Conservation (phyloP, 2,797 vertebrate species). For the Loriculus beryllinus region DNA sequence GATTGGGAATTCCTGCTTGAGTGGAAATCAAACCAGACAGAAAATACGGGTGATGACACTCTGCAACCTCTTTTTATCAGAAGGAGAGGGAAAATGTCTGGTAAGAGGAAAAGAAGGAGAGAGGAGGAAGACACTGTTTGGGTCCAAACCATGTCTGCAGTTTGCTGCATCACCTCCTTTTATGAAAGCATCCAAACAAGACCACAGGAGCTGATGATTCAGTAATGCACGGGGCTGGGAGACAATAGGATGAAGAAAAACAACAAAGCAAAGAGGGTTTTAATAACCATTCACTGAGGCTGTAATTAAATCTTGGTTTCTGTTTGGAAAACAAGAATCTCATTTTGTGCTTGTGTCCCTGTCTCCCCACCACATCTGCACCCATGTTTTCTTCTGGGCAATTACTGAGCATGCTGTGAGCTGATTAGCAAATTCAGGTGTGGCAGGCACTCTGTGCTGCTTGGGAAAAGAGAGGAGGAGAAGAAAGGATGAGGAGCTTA, state of each 20-base stretch:
- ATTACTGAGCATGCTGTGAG: constrained; percentile 55
- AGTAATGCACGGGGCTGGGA: constrained; percentile 70
- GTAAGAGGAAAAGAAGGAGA: constrained; percentile 26
- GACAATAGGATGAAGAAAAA: constrained; percentile 73
- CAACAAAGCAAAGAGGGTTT: constrained; percentile 62
- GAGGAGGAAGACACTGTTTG: constrained; percentile 52
- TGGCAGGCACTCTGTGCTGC: background rate
- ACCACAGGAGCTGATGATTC: constrained; percentile 71
- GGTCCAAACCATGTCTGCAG: constrained; percentile 68
- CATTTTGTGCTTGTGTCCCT: constrained; percentile 64
- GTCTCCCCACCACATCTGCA: constrained; percentile 68
- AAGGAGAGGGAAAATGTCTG: background rate
- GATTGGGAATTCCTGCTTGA: background rate
- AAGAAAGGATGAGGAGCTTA: background rate
- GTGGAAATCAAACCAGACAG: background rate
- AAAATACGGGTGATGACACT: background rate
- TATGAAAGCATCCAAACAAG: constrained; percentile 69
- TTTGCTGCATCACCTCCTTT: constrained; percentile 69
- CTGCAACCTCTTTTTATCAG: constrained; percentile 22
- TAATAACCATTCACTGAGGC: constrained; percentile 77
- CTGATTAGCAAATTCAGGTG: constrained; percentile 77
- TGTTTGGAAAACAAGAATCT: constrained; percentile 82
- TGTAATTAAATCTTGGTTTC: constrained; percentile 79
- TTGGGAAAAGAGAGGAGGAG: background rate
- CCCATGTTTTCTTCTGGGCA: constrained; percentile 71